Conservation (phyloP, 2,888 invertebrate genomes). For the Agrotis clavis region DNA sequence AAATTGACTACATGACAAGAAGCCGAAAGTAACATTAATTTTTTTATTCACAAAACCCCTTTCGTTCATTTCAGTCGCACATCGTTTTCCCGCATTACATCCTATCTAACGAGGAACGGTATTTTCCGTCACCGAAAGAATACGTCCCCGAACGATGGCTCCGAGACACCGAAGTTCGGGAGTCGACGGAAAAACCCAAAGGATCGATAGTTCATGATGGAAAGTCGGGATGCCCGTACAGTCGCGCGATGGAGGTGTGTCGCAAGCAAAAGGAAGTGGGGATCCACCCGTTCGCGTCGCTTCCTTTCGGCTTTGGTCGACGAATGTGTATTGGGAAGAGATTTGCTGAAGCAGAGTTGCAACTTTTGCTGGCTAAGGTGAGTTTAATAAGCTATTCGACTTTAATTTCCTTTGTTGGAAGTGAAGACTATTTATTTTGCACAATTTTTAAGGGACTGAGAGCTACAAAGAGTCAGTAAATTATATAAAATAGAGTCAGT, state of each 20-base stretch:
- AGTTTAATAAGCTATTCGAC: background rate
- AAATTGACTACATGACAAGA: background rate
- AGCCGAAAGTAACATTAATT: slow-evolving; percentile 6
- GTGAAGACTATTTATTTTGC: too few relatives aligned
- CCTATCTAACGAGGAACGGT: slow-evolving; percentile 93
- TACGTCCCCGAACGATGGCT: slow-evolving; percentile 96
- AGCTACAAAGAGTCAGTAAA: too few relatives aligned
- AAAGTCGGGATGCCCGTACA: slow-evolving; percentile 55
- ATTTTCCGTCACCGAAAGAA: slow-evolving; percentile 93
- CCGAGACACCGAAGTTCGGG: slow-evolving; percentile 82
- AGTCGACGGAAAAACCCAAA: slow-evolving; percentile 56
- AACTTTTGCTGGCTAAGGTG: slow-evolving; percentile 94
- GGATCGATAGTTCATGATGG: slow-evolving; percentile 17
- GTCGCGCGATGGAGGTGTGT: slow-evolving; percentile 72
- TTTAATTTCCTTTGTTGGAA: background rate
- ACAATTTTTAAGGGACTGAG: too few relatives aligned
- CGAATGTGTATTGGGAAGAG: slow-evolving; percentile 95
- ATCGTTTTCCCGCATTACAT: slow-evolving; percentile 95
- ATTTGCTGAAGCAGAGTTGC: slow-evolving; percentile 95
- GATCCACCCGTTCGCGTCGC: slow-evolving; percentile 94
- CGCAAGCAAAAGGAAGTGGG: slow-evolving; percentile 89
- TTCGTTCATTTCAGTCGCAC: slow-evolving; percentile 92
- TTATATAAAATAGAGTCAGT: too few relatives aligned
- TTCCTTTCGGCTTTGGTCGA: slow-evolving; percentile 95
- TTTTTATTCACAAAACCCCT: slow-evolving; percentile 9